phyloP scores from a whole-genome alignment of 64 coral and sea anemone genomes.

The Anthopleura sola region DNA sequence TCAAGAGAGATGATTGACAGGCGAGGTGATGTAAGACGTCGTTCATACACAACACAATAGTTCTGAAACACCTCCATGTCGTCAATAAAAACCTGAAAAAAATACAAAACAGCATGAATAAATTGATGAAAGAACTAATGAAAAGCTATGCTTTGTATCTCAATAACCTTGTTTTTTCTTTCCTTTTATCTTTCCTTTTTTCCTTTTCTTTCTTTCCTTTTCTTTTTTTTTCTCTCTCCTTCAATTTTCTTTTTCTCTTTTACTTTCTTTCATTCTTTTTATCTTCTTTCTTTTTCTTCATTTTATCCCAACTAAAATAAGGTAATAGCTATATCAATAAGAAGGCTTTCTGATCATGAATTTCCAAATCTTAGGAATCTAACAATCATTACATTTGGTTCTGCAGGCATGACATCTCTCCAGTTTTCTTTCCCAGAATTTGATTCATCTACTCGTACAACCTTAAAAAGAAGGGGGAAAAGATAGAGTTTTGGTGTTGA shows the following conservation, averaged over 20 bases:
- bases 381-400: constrained; percentile 44
- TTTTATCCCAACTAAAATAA: neutral
- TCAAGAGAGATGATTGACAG: constrained; percentile 66
- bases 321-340: neutral
- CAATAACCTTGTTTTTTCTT: too few species aligned
- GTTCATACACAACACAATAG: constrained; percentile 84
- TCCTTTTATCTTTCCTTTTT: too few species aligned
- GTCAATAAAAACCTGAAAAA: constrained; percentile 64
- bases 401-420: constrained; percentile 53
- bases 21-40: constrained; percentile 53
- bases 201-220: neutral
- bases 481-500: neutral
- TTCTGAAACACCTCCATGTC: constrained; percentile 91
- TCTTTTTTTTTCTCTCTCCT: neutral
- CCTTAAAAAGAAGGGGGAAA: constrained; percentile 1
- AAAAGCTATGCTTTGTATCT: too few species aligned
- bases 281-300: neutral
- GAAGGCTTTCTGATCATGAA: neutral
- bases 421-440: constrained; percentile 64
- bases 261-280: neutral
- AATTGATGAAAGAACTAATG: neutral
- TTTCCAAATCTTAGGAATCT: neutral
- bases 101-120: neutral
- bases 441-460: constrained; percentile 43
- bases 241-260: too few species aligned